A percentile compares a stretch with the other conserved stretches of the same genome.
Conservation (phyloP, 2,113 vertebrate genomes). For the Aegithalos caudatus region DNA sequence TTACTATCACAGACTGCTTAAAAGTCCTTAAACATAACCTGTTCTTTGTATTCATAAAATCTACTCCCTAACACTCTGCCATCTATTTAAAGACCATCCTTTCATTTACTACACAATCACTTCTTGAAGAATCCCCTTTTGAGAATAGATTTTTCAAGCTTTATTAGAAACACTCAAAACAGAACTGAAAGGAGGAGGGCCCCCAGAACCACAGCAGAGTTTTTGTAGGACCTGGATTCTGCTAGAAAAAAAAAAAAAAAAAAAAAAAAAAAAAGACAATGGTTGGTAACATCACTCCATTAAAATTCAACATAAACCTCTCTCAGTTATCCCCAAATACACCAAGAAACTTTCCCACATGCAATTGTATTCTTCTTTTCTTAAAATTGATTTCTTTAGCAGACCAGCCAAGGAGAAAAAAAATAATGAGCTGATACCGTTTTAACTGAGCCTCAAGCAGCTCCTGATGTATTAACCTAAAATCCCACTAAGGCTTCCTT, state of each 20-base stretch:
- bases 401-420: background rate
- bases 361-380: background rate
- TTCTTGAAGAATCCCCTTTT: background rate
- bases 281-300: background rate
- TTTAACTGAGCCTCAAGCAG: slow-evolving; percentile 13
- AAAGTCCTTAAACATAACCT: background rate
- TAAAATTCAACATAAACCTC: background rate
- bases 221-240: background rate
- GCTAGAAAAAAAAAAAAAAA: background rate
- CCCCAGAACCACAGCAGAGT: background rate
- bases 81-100: background rate
- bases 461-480: background rate
- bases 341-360: background rate
- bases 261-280: background rate
- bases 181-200: background rate
- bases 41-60: background rate
- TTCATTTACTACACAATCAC: background rate
- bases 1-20: background rate
- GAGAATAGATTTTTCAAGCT: background rate
- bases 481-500: background rate
- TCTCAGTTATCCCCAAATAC: background rate
- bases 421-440: background rate
- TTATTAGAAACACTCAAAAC: background rate
- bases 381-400: slow-evolving; percentile 6
- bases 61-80: background rate